These are phyloP conservation scores for Brachionus asplanchnoidis DNA, from an alignment of 1,140 invertebrate genomes.

Conservation along the genomic window DNA sequence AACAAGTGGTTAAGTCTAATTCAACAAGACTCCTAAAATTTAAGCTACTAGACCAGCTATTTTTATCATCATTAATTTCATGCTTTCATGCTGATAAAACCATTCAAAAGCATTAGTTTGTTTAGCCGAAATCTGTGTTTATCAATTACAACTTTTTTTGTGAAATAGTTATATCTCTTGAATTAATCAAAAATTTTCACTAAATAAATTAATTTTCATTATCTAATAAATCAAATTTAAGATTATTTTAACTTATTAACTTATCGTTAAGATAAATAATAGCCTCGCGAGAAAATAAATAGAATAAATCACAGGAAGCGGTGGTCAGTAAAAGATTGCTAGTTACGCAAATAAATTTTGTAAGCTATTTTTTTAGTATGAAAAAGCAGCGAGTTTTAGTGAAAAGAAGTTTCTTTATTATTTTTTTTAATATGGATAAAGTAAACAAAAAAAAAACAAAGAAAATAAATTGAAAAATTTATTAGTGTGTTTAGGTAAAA, in stretches of 20 bases:
- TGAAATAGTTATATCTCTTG: not conserved
- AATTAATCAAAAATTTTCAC: not conserved
- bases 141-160: not conserved
- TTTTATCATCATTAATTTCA: not conserved
- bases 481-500: not conserved
- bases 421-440: not conserved
- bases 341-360: not conserved
- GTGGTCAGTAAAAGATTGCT: not conserved
- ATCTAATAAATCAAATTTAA: not conserved
- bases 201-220: not conserved
- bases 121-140: not conserved
- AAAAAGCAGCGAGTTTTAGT: not conserved
- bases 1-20: not conserved
- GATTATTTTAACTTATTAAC: not conserved
- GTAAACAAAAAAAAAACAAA: not conserved
- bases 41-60: not conserved
- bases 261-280: not conserved
- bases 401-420: not conserved
- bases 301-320: not conserved
- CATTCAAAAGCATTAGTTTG: not conserved
- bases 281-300: not conserved
- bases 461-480: not conserved
- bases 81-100: constrained; percentile 16
- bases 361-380: too few relatives aligned
- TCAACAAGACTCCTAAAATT: not conserved